These are phyloP conservation scores for Platichthys stellatus DNA, from an alignment of 2,113 vertebrate genomes.

Conservation along the genomic window DNA sequence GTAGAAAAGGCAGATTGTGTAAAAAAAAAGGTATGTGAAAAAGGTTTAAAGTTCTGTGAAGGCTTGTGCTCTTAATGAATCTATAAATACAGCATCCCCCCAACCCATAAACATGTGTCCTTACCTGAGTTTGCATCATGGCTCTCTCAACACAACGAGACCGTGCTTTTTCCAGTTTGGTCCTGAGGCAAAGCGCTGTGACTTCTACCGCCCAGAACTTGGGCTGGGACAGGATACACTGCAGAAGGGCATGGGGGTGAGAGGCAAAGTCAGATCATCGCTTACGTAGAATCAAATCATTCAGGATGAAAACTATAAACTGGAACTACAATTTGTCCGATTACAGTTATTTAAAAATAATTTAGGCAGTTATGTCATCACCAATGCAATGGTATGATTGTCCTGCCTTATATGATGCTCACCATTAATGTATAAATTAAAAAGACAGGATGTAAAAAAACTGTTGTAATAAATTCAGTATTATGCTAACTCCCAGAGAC, in stretches of 20 bases:
- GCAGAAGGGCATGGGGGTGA: slow-evolving; percentile 15
- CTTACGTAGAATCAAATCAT: neutral
- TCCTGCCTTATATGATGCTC: neutral
- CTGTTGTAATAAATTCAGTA: too few relatives aligned
- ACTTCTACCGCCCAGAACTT: slow-evolving; percentile 96
- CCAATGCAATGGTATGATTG: neutral
- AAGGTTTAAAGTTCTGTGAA: neutral
- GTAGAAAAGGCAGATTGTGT: neutral
- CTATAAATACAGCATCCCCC: neutral
- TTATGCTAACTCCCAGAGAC: too few relatives aligned
- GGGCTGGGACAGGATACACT: slow-evolving; percentile 93
- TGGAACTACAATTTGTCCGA: neutral
- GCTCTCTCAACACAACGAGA: slow-evolving; percentile 91
- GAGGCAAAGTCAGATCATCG: neutral
- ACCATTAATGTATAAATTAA: too few relatives aligned
- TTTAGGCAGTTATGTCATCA: neutral
- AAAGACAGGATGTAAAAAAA: too few relatives aligned
- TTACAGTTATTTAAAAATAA: too few relatives aligned
- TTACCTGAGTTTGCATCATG: slow-evolving; percentile 96
- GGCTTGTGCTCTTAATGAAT: neutral
- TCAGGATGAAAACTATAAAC: neutral
- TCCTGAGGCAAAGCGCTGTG: slow-evolving; percentile 88
- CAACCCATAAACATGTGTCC: neutral
- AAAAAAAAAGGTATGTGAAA: neutral
- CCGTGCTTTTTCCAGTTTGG: slow-evolving; percentile 90